Evolutionary conservation across 2,113 vertebrate species (phyloP).

Genomic region (Pollachius pollachius): DNA sequence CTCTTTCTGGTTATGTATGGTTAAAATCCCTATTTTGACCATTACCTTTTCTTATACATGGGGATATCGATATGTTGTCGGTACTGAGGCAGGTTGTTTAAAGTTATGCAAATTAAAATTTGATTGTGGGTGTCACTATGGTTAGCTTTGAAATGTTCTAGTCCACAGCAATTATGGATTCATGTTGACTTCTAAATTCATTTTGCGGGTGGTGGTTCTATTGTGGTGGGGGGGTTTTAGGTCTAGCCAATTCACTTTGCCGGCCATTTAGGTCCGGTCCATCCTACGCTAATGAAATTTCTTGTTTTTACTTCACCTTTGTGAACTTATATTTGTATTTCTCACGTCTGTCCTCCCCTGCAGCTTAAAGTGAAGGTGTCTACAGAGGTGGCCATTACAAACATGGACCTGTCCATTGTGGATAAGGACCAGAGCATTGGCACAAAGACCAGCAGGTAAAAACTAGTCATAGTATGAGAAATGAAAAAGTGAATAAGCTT

Average conservation of each 20-base stretch:
- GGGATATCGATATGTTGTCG: too few species aligned
- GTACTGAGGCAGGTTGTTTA: too few species aligned
- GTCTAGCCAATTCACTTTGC: not conserved
- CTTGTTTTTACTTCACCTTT: not conserved
- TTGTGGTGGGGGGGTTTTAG: not conserved
- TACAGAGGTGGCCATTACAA: slow-evolving; percentile 91
- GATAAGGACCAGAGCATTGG: slow-evolving; percentile 99
- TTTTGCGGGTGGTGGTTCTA: not conserved
- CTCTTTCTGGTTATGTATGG: too few species aligned
- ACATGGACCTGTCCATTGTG: slow-evolving; percentile 94
- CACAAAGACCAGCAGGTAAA: slow-evolving; percentile 90
- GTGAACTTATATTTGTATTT: not conserved
- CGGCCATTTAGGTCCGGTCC: not conserved
- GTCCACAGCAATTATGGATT: not conserved
- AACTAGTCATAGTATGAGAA: not conserved
- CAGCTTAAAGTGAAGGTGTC: slow-evolving; percentile 98
- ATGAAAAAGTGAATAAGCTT: too few species aligned
- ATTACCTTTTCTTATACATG: too few species aligned
- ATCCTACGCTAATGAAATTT: not conserved
- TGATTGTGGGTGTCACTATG: not conserved
- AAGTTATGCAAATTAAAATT: not conserved
- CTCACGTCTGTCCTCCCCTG: not conserved
- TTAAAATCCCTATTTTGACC: too few species aligned
- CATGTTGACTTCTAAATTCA: not conserved
- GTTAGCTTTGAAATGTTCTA: slow-evolving; percentile 5